Conservation (phyloP, 1,140 invertebrate genomes). For the Diploscapter pachys region DNA sequence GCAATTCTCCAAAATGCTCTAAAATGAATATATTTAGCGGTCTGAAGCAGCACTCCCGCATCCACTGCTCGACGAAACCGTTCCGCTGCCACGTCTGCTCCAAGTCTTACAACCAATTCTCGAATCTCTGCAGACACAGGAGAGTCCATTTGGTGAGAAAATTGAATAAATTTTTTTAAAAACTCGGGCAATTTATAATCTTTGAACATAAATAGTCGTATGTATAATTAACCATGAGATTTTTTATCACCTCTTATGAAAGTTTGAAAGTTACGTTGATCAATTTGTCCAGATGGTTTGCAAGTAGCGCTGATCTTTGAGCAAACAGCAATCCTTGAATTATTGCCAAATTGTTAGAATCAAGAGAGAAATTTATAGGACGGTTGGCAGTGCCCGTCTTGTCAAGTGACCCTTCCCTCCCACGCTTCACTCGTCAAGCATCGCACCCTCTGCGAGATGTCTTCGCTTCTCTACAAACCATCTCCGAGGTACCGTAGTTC, state of each 20-base stretch:
- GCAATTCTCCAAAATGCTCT: too few relatives aligned
- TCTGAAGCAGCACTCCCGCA: conserved; percentile 97
- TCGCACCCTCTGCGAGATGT: conserved; percentile 45
- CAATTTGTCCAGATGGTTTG: too few relatives aligned
- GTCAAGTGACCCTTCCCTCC: conserved; percentile 37
- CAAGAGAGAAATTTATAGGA: conserved; percentile 20
- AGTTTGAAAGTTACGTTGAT: not conserved
- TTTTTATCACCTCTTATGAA: not conserved
- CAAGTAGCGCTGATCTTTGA: too few relatives aligned
- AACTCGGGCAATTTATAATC: not conserved
- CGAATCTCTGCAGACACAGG: conserved; percentile 96
- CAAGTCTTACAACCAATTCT: conserved; percentile 90
- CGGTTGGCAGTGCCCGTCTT: conserved; percentile 38
- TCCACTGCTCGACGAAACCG: conserved; percentile 95
- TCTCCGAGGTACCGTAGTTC: not conserved
- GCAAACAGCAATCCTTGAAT: too few relatives aligned
- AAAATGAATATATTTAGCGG: conserved; percentile 67
- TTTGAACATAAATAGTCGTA: not conserved
- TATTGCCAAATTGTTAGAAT: too few relatives aligned
- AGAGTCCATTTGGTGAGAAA: conserved; percentile 76
- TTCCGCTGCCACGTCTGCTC: conserved; percentile 71
- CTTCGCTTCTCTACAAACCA: conserved; percentile 44
- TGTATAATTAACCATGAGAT: too few relatives aligned
- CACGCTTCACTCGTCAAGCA: conserved; percentile 46
- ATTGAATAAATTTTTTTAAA: too few relatives aligned